Conservation (phyloP, 2,113 vertebrate genomes). For the Oryzias javanicus region DNA sequence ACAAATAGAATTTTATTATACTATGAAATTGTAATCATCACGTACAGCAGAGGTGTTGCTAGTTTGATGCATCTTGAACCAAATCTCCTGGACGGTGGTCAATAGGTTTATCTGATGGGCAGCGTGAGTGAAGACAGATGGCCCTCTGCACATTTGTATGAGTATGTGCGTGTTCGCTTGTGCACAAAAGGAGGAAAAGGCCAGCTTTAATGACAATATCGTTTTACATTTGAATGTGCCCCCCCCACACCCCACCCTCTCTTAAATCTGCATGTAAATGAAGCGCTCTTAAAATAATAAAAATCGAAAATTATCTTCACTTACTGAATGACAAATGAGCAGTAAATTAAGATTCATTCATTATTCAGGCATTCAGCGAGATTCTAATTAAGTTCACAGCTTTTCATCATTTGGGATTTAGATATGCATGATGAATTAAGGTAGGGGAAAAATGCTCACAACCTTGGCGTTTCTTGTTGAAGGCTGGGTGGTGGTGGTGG, state of each 20-base stretch:
- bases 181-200: constrained; percentile 4
- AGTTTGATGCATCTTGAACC: constrained; percentile 15
- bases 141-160: constrained; percentile 51
- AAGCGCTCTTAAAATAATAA: constrained; percentile 1
- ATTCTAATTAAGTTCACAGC: constrained; percentile 47
- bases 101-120: constrained; percentile 59
- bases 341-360: constrained; percentile 48
- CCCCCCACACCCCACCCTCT: no score
- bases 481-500: constrained; percentile 42
- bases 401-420: constrained; percentile 63
- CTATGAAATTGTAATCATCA: constrained; percentile 23
- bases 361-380: constrained; percentile 62
- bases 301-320: constrained; percentile 4
- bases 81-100: constrained; percentile 59
- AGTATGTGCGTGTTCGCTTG: constrained; percentile 29
- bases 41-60: neutral
- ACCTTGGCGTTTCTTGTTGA: constrained; percentile 38
- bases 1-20: constrained; percentile 36
- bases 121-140: constrained; percentile 71
- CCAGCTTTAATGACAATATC: constrained; percentile 22
- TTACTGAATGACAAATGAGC: constrained; percentile 42
- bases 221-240: constrained; percentile 21
- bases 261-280: constrained; percentile 2
- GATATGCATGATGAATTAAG: constrained; percentile 64
- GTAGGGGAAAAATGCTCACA: constrained; percentile 35